Base-by-base conservation (phyloP, 2,113 vertebrate genomes). In the Oncorhynchus nerka region DNA sequence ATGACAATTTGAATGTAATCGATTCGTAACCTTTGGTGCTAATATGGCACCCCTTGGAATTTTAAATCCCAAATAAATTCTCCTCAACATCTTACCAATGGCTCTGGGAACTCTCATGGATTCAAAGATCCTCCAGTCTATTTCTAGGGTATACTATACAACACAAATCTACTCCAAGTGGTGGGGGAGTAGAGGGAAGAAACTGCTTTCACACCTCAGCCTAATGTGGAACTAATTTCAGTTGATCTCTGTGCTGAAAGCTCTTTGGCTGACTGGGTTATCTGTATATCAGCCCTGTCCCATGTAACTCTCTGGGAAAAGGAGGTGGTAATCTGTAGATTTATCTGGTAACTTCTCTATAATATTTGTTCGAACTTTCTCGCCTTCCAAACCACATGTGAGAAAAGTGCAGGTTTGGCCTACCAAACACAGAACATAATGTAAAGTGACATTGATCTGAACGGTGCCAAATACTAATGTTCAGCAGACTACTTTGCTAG, bases 181-280 rank as follows among this genome's bases (percentile, higher is more conserved):
- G 6, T 32, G 16, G 68, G 19, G 11, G 30, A 12, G 57, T 22
- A 20, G 65, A 15, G 71, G 39, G 68, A 28, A 13, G 5, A 65
- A 22, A n/a, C 57, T 19, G 16, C 67, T 70, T 73, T 79, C 57
- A 74, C 45, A 57, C 5, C 51, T 45, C 61, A 51, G 57, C 22
- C 28, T 45, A 62, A 68, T 3, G 20, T 70, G n/a, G 28, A 75
- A 26, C 24, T 65, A 30, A 75, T 75, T 78, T 34, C 4, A 73
- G 19, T 57, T 75, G 66, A 73, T 73, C 26, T 74, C 22, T 67
- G 45, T 79, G 64, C 6, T 66, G 70, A 75, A 26, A 68, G 39
- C 59, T 70, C 55, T 30, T 70, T 48, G 78, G 64, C 59, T 71
- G 16, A 13, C 2, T 48, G n/a, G 39, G 64, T 19, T 51, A 26